These are phyloP conservation scores for Polyommatus iphigenia DNA, from an alignment of 2,888 invertebrate species.

Conservation along the genomic window DNA sequence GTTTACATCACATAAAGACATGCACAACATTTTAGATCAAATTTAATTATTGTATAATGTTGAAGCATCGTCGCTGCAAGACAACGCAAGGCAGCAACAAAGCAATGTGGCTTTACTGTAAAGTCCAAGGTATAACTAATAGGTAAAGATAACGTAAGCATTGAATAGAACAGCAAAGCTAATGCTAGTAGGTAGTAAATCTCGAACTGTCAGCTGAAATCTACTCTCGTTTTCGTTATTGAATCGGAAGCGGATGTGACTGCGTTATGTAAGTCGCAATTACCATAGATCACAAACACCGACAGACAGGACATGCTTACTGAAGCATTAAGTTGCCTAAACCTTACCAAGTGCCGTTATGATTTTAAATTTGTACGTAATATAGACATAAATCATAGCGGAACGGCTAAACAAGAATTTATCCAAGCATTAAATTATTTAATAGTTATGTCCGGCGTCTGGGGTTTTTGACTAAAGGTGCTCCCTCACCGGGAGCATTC, in stretches of 20 bases:
- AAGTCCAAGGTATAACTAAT: neutral
- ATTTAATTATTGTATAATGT: too few relatives aligned
- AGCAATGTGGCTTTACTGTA: too few relatives aligned
- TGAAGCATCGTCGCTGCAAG: too few relatives aligned
- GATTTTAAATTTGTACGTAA: neutral
- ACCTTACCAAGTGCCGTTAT: neutral
- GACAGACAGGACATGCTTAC: neutral
- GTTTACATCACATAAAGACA: too few relatives aligned
- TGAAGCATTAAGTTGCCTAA: neutral
- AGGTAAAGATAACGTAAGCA: neutral
- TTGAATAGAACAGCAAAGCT: neutral
- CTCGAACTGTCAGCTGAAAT: conserved; percentile 3
- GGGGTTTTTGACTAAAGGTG: neutral
- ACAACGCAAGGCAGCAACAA: too few relatives aligned
- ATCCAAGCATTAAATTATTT: neutral
- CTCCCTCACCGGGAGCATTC: too few relatives aligned
- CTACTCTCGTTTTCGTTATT: conserved; percentile 12
- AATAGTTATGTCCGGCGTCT: neutral
- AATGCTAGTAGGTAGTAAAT: neutral
- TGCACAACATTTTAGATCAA: too few relatives aligned
- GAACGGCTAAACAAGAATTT: neutral
- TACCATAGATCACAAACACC: conserved; percentile 3
- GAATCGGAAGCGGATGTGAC: conserved; percentile 5
- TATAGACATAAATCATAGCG: neutral
- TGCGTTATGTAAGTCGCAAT: neutral